phyloP scores from a whole-genome alignment of 1,140 invertebrate genomes.

The Bombus waltoni region DNA sequence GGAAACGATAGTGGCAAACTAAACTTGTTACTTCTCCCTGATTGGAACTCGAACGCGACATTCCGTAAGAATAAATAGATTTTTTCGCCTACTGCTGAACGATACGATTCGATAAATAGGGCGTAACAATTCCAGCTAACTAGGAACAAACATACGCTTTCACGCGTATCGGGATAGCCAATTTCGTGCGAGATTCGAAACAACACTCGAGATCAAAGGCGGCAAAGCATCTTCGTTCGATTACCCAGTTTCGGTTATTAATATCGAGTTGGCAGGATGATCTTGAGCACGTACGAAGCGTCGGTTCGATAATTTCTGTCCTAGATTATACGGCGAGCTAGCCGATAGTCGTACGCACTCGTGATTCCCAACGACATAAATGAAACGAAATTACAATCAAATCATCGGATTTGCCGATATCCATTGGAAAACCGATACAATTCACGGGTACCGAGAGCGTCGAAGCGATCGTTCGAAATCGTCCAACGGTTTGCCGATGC shows the following conservation, averaged over 20 bases:
- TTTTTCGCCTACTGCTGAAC: background rate
- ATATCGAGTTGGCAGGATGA: slow-evolving; percentile 53
- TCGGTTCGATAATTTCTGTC: slow-evolving; percentile 66
- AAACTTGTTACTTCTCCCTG: background rate
- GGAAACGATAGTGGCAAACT: background rate
- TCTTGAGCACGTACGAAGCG: slow-evolving; percentile 49
- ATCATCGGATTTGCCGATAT: slow-evolving; percentile 64
- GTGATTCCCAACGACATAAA: slow-evolving; percentile 42
- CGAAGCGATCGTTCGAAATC: slow-evolving; percentile 23
- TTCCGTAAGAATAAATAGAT: background rate
- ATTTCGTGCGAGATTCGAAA: background rate
- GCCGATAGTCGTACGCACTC: background rate
- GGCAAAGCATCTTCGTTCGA: background rate
- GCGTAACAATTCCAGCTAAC: background rate
- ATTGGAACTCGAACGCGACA: background rate
- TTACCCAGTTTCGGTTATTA: slow-evolving; percentile 60
- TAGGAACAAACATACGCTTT: background rate
- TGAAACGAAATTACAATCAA: slow-evolving; percentile 80
- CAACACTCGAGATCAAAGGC: background rate
- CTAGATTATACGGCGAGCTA: slow-evolving; percentile 49
- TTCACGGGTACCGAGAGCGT: slow-evolving; percentile 29
- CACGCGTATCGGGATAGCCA: background rate
- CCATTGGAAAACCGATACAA: slow-evolving; percentile 61
- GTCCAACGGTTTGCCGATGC: slow-evolving; percentile 3
- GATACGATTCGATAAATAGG: background rate